A percentile compares a stretch with the other conserved stretches of the same genome.
Evolutionary conservation across 1,140 invertebrate species (phyloP).

Genomic region (Brachionus rotundiformis): DNA sequence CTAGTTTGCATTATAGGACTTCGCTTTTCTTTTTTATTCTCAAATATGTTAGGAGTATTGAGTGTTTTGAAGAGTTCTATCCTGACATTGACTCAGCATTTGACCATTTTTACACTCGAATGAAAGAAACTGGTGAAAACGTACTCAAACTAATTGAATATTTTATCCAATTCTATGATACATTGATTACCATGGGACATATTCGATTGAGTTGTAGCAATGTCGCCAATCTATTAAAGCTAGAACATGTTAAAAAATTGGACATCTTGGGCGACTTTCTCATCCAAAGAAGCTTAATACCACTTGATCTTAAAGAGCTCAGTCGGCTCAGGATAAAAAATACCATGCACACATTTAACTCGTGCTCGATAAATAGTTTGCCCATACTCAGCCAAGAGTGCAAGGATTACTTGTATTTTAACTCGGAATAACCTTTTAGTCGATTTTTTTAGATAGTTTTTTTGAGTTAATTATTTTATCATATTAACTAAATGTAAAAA

Average conservation of each 20-base stretch:
- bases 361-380: background rate
- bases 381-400: slow-evolving; percentile 16
- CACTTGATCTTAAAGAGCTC: slow-evolving; percentile 38
- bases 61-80: slow-evolving; percentile 43
- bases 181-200: slow-evolving; percentile 36
- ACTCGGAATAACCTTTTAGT: background rate
- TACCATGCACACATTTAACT: slow-evolving; percentile 19
- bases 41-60: slow-evolving; percentile 5
- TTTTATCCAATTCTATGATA: slow-evolving; percentile 50
- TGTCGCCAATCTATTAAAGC: slow-evolving; percentile 1
- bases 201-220: background rate
- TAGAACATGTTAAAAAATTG: slow-evolving; percentile 52
- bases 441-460: background rate
- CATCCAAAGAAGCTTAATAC: slow-evolving; percentile 23
- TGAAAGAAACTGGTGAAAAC: slow-evolving; percentile 51
- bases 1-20: slow-evolving; percentile 10
- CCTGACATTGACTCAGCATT: slow-evolving; percentile 44
- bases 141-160: slow-evolving; percentile 28
- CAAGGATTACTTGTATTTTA: slow-evolving; percentile 48
- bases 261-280: slow-evolving; percentile 49
- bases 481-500: slow-evolving; percentile 12
- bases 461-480: background rate
- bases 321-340: slow-evolving; percentile 20
- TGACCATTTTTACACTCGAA: slow-evolving; percentile 41
- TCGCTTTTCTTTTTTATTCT: slow-evolving; percentile 46